These are phyloP conservation scores for Drosophila persimilis DNA, from an alignment of 1,140 invertebrate species.

Conservation along the genomic window DNA sequence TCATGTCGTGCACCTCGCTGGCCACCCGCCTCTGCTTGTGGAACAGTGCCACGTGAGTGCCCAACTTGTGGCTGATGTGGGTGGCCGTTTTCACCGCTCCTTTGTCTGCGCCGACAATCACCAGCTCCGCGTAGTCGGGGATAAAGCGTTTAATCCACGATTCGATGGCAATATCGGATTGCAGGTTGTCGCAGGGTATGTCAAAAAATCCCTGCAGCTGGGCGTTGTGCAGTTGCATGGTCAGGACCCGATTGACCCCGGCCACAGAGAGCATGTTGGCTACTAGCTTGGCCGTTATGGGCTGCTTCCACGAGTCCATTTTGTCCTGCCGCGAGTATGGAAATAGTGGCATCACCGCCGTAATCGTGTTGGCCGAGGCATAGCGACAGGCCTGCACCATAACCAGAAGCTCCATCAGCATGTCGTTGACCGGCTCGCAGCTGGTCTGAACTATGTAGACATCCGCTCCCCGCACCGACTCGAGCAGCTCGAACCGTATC, in stretches of 20 bases:
- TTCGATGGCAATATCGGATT: not conserved
- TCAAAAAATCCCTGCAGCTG: slow-evolving; percentile 43
- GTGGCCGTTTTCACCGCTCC: slow-evolving; percentile 12
- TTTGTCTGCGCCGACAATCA: slow-evolving; percentile 24
- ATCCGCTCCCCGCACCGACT: slow-evolving; percentile 16
- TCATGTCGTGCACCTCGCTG: slow-evolving; percentile 2
- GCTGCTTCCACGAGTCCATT: slow-evolving; percentile 2
- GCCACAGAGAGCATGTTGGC: slow-evolving; percentile 23
- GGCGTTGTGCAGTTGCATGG: slow-evolving; percentile 23
- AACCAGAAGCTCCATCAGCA: slow-evolving; percentile 32
- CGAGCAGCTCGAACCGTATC: slow-evolving; percentile 16
- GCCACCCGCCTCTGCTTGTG: slow-evolving; percentile 6
- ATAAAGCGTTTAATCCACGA: slow-evolving; percentile 19
- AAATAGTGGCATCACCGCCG: slow-evolving; percentile 23
- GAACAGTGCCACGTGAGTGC: slow-evolving; percentile 10
- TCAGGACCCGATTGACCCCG: slow-evolving; percentile 17
- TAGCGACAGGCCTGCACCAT: slow-evolving; percentile 23
- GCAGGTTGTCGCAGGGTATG: slow-evolving; percentile 34
- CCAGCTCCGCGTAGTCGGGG: slow-evolving; percentile 1
- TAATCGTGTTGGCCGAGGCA: slow-evolving; percentile 12
- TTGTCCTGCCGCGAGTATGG: slow-evolving; percentile 28
- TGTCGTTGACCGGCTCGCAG: slow-evolving; percentile 21
- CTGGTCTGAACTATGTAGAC: slow-evolving; percentile 27
- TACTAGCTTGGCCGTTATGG: slow-evolving; percentile 39
- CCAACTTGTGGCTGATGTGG: not conserved